Evolutionary conservation across 2,888 invertebrate genomes (phyloP).

Genomic region (Clivina fossor): DNA sequence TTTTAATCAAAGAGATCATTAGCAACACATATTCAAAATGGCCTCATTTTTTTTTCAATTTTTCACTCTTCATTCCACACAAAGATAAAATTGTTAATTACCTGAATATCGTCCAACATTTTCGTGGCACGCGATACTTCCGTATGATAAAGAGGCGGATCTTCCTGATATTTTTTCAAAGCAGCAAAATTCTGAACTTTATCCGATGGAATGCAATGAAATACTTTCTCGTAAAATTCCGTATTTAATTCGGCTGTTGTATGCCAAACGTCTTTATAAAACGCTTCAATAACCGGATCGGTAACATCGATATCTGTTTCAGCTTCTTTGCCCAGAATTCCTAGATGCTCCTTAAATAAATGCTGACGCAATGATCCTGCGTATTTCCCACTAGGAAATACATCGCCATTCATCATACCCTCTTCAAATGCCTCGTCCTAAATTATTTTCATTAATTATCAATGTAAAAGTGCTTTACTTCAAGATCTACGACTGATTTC

Average conservation of each 20-base stretch:
- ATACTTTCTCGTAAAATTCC: conserved; percentile 85
- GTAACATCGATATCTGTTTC: conserved; percentile 59
- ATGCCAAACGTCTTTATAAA: conserved; percentile 85
- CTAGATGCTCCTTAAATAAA: conserved; percentile 91
- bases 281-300: conserved; percentile 79
- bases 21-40: too few species aligned
- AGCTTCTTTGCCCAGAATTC: conserved; percentile 59
- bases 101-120: conserved; percentile 73
- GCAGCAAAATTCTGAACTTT: conserved; percentile 75
- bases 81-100: conserved; percentile 46
- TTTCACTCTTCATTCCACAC: too few species aligned
- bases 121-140: conserved; percentile 73
- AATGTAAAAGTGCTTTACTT: too few species aligned
- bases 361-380: conserved; percentile 82
- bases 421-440: conserved; percentile 80
- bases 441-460: too few species aligned
- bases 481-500: too few species aligned
- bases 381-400: conserved; percentile 82
- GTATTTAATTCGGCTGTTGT: conserved; percentile 81
- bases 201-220: conserved; percentile 88
- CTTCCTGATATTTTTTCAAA: conserved; percentile 74
- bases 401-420: conserved; percentile 78
- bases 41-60: too few species aligned
- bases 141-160: conserved; percentile 69
- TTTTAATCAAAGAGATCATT: too few species aligned